A percentile compares a stretch with the other conserved stretches of the same genome.
Evolutionary conservation across 2,113 vertebrate species (phyloP).

Genomic region (Takifugu flavidus): DNA sequence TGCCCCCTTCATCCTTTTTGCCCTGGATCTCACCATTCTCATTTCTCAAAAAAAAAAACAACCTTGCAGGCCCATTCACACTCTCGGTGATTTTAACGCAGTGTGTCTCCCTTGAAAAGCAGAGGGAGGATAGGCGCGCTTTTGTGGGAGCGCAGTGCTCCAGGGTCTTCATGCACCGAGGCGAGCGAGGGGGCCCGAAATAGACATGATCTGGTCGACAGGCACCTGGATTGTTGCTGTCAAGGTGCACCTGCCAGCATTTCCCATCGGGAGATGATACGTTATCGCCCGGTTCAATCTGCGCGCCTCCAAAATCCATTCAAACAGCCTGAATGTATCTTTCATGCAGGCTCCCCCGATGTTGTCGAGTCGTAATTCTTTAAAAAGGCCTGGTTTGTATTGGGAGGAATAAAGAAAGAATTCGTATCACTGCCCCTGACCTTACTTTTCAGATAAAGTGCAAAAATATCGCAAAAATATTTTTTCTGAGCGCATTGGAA

Average conservation of each 20-base stretch:
- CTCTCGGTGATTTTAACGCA: conserved; percentile 48
- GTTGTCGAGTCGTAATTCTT: conserved; percentile 7
- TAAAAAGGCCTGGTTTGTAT: too few relatives aligned
- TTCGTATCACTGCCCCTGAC: too few relatives aligned
- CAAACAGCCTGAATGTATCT: not conserved
- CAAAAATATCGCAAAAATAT: too few relatives aligned
- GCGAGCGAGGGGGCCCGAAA: conserved; percentile 19
- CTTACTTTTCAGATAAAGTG: too few relatives aligned
- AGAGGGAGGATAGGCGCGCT: conserved; percentile 31
- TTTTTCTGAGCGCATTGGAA: too few relatives aligned
- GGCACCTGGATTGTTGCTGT: not conserved
- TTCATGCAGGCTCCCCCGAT: not conserved
- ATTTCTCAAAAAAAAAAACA: conserved; percentile 25
- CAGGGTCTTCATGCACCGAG: conserved; percentile 14
- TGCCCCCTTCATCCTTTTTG: conserved; percentile 11
- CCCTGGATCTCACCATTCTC: conserved; percentile 37
- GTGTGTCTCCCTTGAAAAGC: conserved; percentile 44
- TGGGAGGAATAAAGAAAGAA: too few relatives aligned
- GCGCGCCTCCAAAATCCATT: conserved; percentile 5
- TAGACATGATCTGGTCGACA: conserved; percentile 28
- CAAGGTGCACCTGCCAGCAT: not conserved
- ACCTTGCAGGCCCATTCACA: conserved; percentile 44
- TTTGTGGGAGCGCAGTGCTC: conserved; percentile 47
- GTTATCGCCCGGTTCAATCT: not conserved
- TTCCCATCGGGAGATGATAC: conserved; percentile 6